Base-by-base conservation (phyloP, 2,888 invertebrate species). In the Apotomis capreana region DNA sequence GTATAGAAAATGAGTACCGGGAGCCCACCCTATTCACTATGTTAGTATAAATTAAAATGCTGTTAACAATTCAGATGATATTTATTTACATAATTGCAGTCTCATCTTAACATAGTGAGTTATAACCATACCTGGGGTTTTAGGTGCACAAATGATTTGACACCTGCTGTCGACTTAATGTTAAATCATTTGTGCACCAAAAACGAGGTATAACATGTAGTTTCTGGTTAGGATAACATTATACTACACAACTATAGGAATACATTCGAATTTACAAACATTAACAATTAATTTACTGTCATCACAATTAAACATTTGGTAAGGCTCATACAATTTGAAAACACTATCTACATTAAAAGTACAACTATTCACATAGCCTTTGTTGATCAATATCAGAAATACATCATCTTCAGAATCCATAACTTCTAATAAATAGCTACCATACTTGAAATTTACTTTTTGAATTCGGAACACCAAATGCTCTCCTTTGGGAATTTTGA, bases 221-320 rank as follows among this genome's bases (percentile, higher is more conserved):
- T 26, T 8, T 8, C 44, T 44, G 44, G 44, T 6, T 44, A 6
- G 44, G 44, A 44, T 59, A 44, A 1, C 3, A 44, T 63, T 12
- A 36, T 15, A 44, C 12, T 63, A 75, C 46, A 70, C 40, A 36
- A 26, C 37, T 44, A 78, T 36, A 75, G 70, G 73, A 46, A 80
- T 68, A 83, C 83, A 85, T 79, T 91, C 89, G 86, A 89, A 92
- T 76, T 91, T 93, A 78, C 83, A 85, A 54, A 90, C 88, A 86
- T 92, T 91, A 1, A 89, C 76, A 69, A 93, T 80, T 15, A 91
- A 55, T 74, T 87, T 88, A 77, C 73, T 79, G 74, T 82, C 67
- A 58, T 78, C 74, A 55, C 76, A 76, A 71, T 85, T 78, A 70
- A 89, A 65, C 64, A 84, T 79, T 73, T 78, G 84, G 74, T 82